phyloP scores from a whole-genome alignment of 2,113 vertebrate genomes.

The Atherinomorus stipes region DNA sequence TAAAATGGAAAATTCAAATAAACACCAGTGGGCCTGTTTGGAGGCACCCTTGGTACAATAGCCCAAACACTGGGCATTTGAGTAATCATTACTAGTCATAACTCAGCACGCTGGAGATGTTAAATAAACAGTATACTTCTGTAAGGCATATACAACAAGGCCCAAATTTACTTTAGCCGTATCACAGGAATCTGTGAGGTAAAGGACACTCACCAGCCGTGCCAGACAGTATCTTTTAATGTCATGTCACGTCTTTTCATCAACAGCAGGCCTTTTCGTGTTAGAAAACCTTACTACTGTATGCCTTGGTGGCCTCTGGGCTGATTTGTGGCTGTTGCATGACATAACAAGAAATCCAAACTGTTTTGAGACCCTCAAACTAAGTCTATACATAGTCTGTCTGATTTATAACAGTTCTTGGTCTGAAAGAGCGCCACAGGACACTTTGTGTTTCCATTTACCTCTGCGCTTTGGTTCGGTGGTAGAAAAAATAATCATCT shows the following conservation, averaged over 20 bases:
- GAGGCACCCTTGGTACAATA: conserved; percentile 82
- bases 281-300: conserved; percentile 46
- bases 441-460: conserved; percentile 13
- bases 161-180: conserved; percentile 85
- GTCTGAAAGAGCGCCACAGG: background rate
- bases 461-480: conserved; percentile 10
- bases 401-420: conserved; percentile 36
- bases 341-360: conserved; percentile 49
- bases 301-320: conserved; percentile 56
- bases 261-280: conserved; percentile 32
- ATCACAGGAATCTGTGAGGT: conserved; percentile 83
- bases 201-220: conserved; percentile 77
- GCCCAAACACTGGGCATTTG: conserved; percentile 83
- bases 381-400: conserved; percentile 18
- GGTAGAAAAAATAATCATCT: conserved; percentile 4
- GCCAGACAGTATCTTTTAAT: conserved; percentile 67
- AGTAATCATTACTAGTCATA: conserved; percentile 86
- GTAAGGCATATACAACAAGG: conserved; percentile 84
- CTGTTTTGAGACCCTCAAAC: conserved; percentile 27
- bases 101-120: conserved; percentile 82
- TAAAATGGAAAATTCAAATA: conserved; percentile 90
- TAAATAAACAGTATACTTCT: conserved; percentile 87
- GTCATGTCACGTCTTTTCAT: conserved; percentile 62
- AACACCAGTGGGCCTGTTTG: conserved; percentile 84
- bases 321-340: conserved; percentile 56